Conservation (phyloP, 2,797 vertebrate genomes). For the Eospalax fontanierii region DNA sequence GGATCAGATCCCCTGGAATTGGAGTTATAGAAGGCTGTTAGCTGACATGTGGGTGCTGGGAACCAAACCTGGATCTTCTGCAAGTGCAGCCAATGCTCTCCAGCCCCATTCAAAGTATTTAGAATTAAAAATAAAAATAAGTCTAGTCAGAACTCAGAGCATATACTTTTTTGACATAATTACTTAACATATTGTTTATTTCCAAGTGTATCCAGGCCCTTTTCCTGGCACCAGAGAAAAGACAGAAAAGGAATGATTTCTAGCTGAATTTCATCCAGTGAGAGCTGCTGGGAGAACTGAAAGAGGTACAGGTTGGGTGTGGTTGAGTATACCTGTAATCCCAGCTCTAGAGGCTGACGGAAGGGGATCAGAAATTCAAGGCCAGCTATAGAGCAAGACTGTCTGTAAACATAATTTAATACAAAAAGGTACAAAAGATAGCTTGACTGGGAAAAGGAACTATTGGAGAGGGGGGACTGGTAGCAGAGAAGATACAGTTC, state of each 20-base stretch:
- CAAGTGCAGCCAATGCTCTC: too few relatives aligned
- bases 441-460: neutral
- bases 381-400: neutral
- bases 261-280: neutral
- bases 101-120: neutral
- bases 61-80: too few relatives aligned
- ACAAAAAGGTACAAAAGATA: neutral
- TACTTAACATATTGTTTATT: neutral
- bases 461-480: neutral
- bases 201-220: neutral
- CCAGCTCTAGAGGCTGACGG: neutral
- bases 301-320: neutral
- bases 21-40: too few relatives aligned
- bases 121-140: neutral
- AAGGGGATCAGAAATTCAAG: neutral
- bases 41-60: too few relatives aligned
- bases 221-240: neutral
- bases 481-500: neutral
- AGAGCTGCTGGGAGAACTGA: neutral
- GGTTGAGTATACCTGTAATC: neutral
- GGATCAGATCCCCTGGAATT: too few relatives aligned
- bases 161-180: constrained; percentile 22
- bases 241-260: neutral
- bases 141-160: constrained; percentile 33
- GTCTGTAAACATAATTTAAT: neutral